Percentiles rank a stretch among this genome's conserved stretches.
phyloP scores from a whole-genome alignment of 2,113 vertebrate genomes.

The Rynchops niger region DNA sequence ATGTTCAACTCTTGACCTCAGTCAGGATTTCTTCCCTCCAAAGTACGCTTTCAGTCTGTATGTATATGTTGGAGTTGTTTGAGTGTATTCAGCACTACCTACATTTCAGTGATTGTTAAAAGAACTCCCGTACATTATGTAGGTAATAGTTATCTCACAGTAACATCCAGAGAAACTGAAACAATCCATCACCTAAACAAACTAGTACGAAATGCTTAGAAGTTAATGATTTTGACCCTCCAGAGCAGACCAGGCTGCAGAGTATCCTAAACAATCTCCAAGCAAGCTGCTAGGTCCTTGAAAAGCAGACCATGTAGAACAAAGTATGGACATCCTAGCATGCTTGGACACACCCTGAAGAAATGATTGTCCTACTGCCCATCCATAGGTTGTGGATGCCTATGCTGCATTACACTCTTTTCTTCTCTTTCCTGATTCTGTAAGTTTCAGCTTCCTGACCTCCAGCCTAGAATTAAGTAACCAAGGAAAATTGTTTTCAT shows the following conservation, averaged over 20 bases:
- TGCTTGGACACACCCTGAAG: neutral
- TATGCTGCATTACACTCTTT: neutral
- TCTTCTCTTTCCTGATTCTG: neutral
- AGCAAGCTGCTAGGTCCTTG: neutral
- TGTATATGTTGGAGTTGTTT: accelerated
- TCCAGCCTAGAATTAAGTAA: neutral
- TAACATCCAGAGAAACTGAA: neutral
- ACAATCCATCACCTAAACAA: neutral
- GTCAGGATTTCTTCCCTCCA: neutral
- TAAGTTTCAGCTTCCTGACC: neutral
- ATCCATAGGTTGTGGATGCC: neutral
- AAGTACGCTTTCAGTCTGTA: neutral
- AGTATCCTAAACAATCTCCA: neutral
- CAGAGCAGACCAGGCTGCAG: neutral
- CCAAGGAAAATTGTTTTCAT: neutral
- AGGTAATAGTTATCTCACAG: neutral
- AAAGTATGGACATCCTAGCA: neutral
- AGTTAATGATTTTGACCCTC: neutral
- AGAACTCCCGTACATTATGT: accelerated
- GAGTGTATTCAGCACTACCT: neutral
- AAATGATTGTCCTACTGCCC: neutral
- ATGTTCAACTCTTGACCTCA: neutral
- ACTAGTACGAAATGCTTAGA: neutral
- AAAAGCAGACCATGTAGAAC: neutral
- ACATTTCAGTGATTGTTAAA: neutral